Conservation (phyloP, 1,140 invertebrate species). For the Leptinotarsa defecta region DNA sequence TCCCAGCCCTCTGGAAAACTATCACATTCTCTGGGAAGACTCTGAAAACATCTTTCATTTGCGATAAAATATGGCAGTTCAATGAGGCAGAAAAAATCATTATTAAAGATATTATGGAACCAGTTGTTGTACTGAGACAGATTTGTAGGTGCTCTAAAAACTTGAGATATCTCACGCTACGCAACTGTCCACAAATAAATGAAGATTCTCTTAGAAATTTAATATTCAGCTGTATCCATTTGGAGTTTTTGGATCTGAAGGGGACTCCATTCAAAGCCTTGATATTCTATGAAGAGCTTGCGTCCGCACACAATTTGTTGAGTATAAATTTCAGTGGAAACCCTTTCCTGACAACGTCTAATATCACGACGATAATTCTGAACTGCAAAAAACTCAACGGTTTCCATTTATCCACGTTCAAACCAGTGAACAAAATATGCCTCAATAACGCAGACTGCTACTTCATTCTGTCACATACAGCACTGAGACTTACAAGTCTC, state of each 20-base stretch:
- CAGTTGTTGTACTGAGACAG: slow-evolving; percentile 19
- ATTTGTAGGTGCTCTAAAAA: slow-evolving; percentile 18
- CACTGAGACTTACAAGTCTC: not conserved
- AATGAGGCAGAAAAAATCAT: not conserved
- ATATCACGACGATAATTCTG: slow-evolving; percentile 7
- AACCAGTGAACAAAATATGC: slow-evolving; percentile 13
- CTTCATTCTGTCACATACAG: not conserved
- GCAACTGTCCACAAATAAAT: slow-evolving; percentile 5
- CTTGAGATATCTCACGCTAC: not conserved
- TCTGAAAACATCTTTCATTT: slow-evolving; percentile 12
- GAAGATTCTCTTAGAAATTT: slow-evolving; percentile 17
- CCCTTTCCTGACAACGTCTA: not conserved
- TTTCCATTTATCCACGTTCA: slow-evolving; percentile 23
- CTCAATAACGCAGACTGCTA: slow-evolving; percentile 13
- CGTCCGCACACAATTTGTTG: not conserved
- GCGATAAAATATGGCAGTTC: slow-evolving; percentile 22
- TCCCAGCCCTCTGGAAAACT: slow-evolving; percentile 24
- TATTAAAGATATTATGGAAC: slow-evolving; percentile 9
- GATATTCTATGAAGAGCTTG: slow-evolving; percentile 25
- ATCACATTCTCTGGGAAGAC: not conserved
- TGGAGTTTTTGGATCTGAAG: slow-evolving; percentile 18
- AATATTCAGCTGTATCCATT: not conserved
- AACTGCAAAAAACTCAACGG: slow-evolving; percentile 18
- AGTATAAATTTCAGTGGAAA: slow-evolving; percentile 20
- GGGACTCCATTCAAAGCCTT: slow-evolving; percentile 10